Percentiles rank a stretch among this genome's conserved stretches.
phyloP scores from a whole-genome alignment of 37 sponge, comb jelly and placozoan species.

The Chondrosia reniformis region DNA sequence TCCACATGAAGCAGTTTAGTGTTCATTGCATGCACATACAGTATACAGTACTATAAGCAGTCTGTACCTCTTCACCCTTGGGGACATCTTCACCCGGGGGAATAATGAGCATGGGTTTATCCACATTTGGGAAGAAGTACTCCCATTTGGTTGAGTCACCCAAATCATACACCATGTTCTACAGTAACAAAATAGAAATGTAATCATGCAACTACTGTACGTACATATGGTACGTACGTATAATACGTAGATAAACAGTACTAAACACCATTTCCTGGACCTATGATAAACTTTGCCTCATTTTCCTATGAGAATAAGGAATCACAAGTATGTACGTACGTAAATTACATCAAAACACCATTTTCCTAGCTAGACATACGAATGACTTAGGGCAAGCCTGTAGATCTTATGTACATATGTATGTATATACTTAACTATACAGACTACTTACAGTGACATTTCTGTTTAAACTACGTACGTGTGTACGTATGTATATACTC shows the following conservation, averaged over 20 bases:
- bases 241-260: slow-evolving; percentile 1
- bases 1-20: no score
- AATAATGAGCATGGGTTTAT: slow-evolving; percentile 73
- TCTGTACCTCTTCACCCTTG: no score
- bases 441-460: no score
- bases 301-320: no score
- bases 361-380: no score
- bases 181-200: background rate
- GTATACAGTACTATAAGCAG: no score
- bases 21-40: no score
- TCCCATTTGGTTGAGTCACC: slow-evolving; percentile 94
- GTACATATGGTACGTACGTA: slow-evolving; percentile 1
- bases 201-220: background rate
- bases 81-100: slow-evolving; percentile 61
- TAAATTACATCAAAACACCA: no score
- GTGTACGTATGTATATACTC: background rate
- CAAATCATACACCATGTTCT: slow-evolving; percentile 89
- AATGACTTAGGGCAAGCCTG: no score
- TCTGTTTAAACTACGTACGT: background rate
- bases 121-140: slow-evolving; percentile 90
- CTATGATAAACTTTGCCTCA: no score
- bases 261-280: no score
- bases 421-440: background rate
- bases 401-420: background rate
- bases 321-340: no score